A percentile compares a stretch with the other conserved stretches of the same genome.
phyloP scores from a whole-genome alignment of 1,140 invertebrate genomes.

The Drosophila seguyi region DNA sequence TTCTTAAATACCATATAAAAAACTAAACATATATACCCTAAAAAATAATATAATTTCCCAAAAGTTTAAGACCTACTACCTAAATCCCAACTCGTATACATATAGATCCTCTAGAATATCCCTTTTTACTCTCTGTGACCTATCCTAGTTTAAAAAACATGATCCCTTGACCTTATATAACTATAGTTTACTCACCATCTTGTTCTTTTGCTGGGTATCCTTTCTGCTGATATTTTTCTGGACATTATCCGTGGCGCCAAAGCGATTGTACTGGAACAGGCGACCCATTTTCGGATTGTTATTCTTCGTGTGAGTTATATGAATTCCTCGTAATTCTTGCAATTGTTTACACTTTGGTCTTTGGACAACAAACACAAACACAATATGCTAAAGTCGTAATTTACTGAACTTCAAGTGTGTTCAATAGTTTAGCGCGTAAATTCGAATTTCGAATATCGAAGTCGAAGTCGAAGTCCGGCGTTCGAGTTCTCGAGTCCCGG shows the following conservation, averaged over 20 bases:
- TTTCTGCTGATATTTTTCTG: conserved; percentile 66
- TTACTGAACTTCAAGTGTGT: conserved; percentile 34
- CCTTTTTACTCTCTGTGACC: background rate
- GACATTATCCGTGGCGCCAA: conserved; percentile 66
- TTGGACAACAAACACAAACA: conserved; percentile 41
- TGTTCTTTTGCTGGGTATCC: conserved; percentile 69
- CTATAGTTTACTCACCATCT: conserved; percentile 54
- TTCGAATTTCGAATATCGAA: conserved; percentile 23
- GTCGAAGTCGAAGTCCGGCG: conserved; percentile 20
- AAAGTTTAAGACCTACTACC: background rate
- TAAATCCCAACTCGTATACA: too few relatives aligned
- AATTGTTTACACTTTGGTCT: conserved; percentile 51
- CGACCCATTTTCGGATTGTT: conserved; percentile 68
- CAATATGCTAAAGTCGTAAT: conserved; percentile 54
- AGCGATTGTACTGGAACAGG: conserved; percentile 80
- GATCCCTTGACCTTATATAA: background rate
- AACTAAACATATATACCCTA: background rate
- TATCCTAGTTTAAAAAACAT: background rate
- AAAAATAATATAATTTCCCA: too few relatives aligned
- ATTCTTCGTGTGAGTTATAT: background rate
- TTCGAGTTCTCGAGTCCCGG: conserved; percentile 32
- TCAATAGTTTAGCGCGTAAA: conserved; percentile 35
- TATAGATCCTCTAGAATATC: background rate
- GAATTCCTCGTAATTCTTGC: conserved; percentile 18
- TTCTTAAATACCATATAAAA: too few relatives aligned